Conservation (phyloP, 2,113 vertebrate species). For the Cololabis saira region DNA sequence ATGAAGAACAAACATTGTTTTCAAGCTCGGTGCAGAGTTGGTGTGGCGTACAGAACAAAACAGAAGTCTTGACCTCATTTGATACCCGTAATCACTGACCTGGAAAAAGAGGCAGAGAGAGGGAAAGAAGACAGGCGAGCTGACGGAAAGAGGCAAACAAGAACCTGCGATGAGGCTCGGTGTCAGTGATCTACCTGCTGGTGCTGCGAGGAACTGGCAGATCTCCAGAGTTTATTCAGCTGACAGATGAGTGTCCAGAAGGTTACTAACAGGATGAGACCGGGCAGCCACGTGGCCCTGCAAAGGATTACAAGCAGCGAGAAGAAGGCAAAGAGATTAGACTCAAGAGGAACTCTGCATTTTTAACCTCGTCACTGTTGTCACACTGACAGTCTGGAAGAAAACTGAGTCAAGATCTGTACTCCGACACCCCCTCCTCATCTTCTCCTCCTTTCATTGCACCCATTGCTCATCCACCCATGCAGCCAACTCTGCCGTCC, state of each 20-base stretch:
- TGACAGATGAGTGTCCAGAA: slow-evolving; percentile 89
- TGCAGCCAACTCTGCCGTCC: slow-evolving; percentile 33
- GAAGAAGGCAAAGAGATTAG: slow-evolving; percentile 91
- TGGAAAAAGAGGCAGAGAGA: not conserved
- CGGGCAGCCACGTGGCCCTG: slow-evolving; percentile 83
- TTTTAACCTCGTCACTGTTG: slow-evolving; percentile 84
- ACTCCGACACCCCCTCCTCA: slow-evolving; percentile 13
- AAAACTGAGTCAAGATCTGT: slow-evolving; percentile 22
- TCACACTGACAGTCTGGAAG: slow-evolving; percentile 59
- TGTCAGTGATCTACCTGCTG: slow-evolving; percentile 19
- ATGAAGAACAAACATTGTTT: not conserved
- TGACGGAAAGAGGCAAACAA: not conserved
- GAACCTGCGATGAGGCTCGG: slow-evolving; percentile 17
- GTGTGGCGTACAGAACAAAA: not conserved
- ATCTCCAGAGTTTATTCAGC: slow-evolving; percentile 50
- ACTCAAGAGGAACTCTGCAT: slow-evolving; percentile 81
- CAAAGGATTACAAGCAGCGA: slow-evolving; percentile 89
- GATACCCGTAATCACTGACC: not conserved
- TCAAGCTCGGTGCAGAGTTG: not conserved
- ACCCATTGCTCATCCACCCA: slow-evolving; percentile 40
- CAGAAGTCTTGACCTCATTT: not conserved
- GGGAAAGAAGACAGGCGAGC: too few relatives aligned
- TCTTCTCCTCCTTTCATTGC: slow-evolving; percentile 15
- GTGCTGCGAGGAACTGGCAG: slow-evolving; percentile 38
- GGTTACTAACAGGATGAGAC: slow-evolving; percentile 93